Percentiles rank a stretch among this genome's conserved stretches.
Evolutionary conservation across 2,113 vertebrate species (phyloP).

Genomic region (Barnardius zonarius): DNA sequence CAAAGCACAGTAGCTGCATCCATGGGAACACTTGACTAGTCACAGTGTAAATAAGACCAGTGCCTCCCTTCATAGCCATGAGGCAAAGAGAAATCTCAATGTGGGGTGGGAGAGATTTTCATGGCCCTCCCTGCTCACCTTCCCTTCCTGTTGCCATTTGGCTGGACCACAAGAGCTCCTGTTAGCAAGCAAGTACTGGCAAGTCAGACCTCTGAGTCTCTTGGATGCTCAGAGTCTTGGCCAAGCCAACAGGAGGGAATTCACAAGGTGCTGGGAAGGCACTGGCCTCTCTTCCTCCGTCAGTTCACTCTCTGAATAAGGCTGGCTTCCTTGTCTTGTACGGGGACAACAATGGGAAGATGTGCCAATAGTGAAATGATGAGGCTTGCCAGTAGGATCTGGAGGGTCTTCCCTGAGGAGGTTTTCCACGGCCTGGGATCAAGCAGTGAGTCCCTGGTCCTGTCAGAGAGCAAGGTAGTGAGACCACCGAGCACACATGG

Average conservation of each 20-base stretch:
- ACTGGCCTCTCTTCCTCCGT: neutral
- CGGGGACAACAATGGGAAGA: neutral
- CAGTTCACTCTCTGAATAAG: neutral
- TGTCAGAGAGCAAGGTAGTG: neutral
- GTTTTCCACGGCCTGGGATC: neutral
- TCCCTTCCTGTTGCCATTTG: neutral
- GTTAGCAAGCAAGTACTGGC: neutral
- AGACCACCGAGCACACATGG: neutral
- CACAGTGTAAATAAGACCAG: neutral
- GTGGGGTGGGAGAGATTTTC: neutral
- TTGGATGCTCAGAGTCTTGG: neutral
- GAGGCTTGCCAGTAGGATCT: neutral
- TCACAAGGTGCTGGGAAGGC: neutral
- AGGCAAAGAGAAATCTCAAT: neutral
- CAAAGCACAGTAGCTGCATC: neutral
- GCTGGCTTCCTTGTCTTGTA: neutral
- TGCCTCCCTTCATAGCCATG: neutral
- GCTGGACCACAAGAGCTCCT: neutral
- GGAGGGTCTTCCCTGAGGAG: neutral
- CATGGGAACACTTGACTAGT: neutral
- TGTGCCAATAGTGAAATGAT: neutral
- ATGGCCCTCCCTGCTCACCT: neutral
- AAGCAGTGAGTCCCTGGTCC: neutral
- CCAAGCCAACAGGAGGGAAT: neutral
- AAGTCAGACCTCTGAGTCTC: neutral